Conservation (phyloP, 2,888 invertebrate genomes). For the Geophilus truncorum region DNA sequence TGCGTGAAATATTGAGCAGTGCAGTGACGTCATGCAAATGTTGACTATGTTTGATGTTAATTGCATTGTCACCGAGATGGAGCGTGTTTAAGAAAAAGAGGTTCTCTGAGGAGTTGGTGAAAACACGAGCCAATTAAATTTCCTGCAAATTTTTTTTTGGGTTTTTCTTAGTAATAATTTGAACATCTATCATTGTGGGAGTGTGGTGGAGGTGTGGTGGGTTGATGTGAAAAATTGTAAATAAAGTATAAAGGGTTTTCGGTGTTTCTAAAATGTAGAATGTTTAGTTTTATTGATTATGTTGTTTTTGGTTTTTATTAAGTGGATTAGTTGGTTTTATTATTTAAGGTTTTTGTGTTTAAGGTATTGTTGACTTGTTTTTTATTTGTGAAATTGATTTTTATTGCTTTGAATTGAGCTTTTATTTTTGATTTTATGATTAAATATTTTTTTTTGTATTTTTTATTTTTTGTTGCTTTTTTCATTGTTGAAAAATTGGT, state of each 20-base stretch:
- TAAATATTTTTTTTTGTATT: no score
- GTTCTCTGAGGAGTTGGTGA: background rate
- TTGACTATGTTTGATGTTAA: constrained; percentile 20
- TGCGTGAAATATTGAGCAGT: background rate
- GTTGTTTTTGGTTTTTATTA: background rate
- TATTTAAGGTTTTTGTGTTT: no score
- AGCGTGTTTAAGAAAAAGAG: background rate
- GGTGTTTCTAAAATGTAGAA: background rate
- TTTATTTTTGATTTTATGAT: no score
- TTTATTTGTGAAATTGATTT: no score
- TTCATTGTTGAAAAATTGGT: no score
- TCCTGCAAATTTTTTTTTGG: background rate
- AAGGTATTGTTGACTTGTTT: no score
- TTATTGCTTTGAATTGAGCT: no score
- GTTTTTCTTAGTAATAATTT: background rate
- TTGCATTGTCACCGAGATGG: constrained; percentile 21
- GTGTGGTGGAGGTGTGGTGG: no score
- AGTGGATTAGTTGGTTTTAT: no score
- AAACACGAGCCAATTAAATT: constrained; percentile 22
- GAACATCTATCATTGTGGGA: background rate
- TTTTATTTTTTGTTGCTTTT: no score
- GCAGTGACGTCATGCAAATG: background rate
- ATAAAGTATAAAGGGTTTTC: background rate
- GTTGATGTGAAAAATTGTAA: background rate
- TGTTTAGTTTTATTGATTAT: background rate